Evolutionary conservation across 2,888 invertebrate species (phyloP).

Genomic region (Sinotaia quadrata): DNA sequence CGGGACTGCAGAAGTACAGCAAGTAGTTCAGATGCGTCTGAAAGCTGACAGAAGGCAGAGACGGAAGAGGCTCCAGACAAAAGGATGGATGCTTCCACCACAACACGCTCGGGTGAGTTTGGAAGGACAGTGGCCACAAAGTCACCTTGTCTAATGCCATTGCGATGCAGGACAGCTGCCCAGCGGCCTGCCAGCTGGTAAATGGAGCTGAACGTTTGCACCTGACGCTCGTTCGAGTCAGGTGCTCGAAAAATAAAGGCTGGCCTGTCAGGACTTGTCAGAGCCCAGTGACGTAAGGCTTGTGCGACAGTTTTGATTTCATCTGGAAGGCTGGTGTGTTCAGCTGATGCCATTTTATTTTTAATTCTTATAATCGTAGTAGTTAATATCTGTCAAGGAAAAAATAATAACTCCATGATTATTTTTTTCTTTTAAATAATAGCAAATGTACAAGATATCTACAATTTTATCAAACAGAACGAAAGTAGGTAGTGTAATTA

Average conservation of each 20-base stretch:
- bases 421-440: too few relatives aligned
- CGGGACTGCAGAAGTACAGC: neutral
- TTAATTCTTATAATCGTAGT: too few relatives aligned
- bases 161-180: neutral
- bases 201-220: slow-evolving; percentile 2
- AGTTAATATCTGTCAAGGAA: too few relatives aligned
- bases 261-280: neutral
- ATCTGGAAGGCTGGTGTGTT: too few relatives aligned
- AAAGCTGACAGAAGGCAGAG: slow-evolving; percentile 13
- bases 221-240: neutral
- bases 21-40: slow-evolving; percentile 19
- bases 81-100: neutral
- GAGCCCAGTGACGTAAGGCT: neutral
- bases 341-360: too few relatives aligned
- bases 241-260: slow-evolving; percentile 16
- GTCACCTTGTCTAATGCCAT: neutral
- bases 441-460: too few relatives aligned
- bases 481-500: too few relatives aligned
- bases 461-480: too few relatives aligned
- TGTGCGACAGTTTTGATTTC: too few relatives aligned
- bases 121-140: slow-evolving; percentile 14
- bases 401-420: too few relatives aligned
- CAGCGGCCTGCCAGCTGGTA: slow-evolving; percentile 2
- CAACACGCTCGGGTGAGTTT: slow-evolving; percentile 14
- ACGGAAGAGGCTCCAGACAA: slow-evolving; percentile 10